A percentile compares a stretch with the other conserved stretches of the same genome.
Conservation (phyloP, 2,113 vertebrate genomes). For the Platichthys stellatus region DNA sequence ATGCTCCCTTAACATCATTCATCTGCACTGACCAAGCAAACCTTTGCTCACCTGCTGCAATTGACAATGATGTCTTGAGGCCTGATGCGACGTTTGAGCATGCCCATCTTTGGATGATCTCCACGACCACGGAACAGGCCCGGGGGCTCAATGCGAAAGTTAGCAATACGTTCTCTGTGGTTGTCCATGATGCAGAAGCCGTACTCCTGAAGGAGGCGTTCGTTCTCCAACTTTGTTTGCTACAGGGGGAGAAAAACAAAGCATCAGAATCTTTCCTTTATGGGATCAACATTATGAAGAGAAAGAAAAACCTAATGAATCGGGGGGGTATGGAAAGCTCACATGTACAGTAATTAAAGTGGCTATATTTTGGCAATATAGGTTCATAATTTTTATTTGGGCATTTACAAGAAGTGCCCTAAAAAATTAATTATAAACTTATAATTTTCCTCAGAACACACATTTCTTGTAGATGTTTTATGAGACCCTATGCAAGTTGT, state of each 20-base stretch:
- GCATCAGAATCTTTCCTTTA: neutral
- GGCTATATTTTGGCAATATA: too few relatives aligned
- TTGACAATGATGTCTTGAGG: conserved; percentile 96
- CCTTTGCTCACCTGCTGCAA: conserved; percentile 93
- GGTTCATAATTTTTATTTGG: too few relatives aligned
- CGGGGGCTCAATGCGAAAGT: conserved; percentile 97
- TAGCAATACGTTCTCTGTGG: conserved; percentile 96
- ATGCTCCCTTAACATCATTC: neutral
- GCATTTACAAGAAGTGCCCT: neutral
- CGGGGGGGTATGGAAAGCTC: too few relatives aligned
- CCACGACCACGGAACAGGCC: conserved; percentile 96
- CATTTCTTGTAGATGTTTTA: too few relatives aligned
- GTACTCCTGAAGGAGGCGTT: conserved; percentile 91
- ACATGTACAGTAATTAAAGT: too few relatives aligned
- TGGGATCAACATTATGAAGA: too few relatives aligned
- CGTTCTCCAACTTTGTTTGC: conserved; percentile 97
- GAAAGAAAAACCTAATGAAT: too few relatives aligned
- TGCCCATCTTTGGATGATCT: conserved; percentile 98
- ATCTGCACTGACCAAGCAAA: neutral
- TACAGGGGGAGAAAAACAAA: conserved; percentile 40
- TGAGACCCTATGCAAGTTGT: too few relatives aligned
- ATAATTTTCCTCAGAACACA: neutral
- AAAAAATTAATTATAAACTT: neutral
- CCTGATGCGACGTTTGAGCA: conserved; percentile 94
- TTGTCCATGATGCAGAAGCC: conserved; percentile 98